Conservation (phyloP, 2,113 vertebrate genomes). For the Plecotus auritus region DNA sequence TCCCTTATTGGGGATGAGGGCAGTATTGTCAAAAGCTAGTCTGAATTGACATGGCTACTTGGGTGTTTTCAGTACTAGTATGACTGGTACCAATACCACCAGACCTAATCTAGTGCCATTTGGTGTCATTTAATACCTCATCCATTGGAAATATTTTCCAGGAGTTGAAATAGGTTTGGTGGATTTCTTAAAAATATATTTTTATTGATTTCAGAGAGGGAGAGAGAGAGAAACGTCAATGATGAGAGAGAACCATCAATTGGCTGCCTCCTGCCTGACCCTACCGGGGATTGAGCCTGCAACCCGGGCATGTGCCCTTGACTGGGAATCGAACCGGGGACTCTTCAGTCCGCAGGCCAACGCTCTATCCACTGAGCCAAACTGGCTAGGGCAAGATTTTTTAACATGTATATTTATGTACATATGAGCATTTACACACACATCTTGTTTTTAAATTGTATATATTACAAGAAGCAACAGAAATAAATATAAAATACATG, state of each 20-base stretch:
- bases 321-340: too few species aligned
- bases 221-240: too few species aligned
- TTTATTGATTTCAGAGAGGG: too few species aligned
- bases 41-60: background rate
- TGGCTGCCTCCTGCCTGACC: too few species aligned
- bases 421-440: background rate
- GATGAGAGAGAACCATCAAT: too few species aligned
- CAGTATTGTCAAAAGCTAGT: background rate
- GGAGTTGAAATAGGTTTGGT: background rate
- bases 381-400: background rate
- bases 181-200: background rate
- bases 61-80: background rate
- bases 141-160: conserved; percentile 14
- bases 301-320: too few species aligned
- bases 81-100: background rate
- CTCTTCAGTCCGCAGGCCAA: too few species aligned
- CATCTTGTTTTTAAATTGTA: background rate
- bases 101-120: background rate
- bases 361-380: too few species aligned
- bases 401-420: background rate
- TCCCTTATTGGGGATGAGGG: background rate
- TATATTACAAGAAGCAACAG: background rate
- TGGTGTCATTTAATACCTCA: conserved; percentile 1
- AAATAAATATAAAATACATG: background rate
- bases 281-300: too few species aligned